phyloP scores from a whole-genome alignment of 2,113 vertebrate genomes.

The Neoarius graeffei region DNA sequence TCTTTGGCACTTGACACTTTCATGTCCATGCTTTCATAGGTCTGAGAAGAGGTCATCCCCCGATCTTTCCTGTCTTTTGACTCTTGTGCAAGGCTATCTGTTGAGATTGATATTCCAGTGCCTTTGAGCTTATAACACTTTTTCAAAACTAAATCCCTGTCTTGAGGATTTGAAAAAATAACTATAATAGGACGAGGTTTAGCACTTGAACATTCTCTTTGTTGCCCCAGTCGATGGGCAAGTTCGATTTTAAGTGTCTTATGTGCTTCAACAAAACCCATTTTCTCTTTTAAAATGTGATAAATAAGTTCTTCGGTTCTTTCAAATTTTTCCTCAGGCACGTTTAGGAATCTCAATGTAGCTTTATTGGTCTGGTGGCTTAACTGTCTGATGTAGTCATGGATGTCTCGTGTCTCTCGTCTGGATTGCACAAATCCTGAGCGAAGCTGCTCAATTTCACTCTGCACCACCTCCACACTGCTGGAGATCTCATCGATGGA shows the following conservation, averaged over 20 bases:
- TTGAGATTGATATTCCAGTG: conserved; percentile 90
- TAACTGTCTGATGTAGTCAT: conserved; percentile 96
- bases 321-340: conserved; percentile 90
- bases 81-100: conserved; percentile 88
- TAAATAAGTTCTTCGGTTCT: conserved; percentile 85
- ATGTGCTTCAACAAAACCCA: conserved; percentile 88
- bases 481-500: conserved; percentile 98
- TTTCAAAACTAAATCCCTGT: conserved; percentile 93
- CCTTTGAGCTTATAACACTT: conserved; percentile 98
- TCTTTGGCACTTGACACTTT: conserved; percentile 79
- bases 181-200: conserved; percentile 95
- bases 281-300: conserved; percentile 88
- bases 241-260: conserved; percentile 90
- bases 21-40: conserved; percentile 98
- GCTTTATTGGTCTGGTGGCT: conserved; percentile 88
- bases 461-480: conserved; percentile 97
- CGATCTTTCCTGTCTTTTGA: conserved; percentile 88
- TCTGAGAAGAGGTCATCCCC: conserved; percentile 88
- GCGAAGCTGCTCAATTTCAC: conserved; percentile 93
- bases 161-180: conserved; percentile 90
- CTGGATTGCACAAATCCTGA: conserved; percentile 95
- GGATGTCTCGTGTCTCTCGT: conserved; percentile 94
- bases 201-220: conserved; percentile 92
- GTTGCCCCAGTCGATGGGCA: conserved; percentile 91
- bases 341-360: conserved; percentile 90